Conservation (phyloP, 2,888 invertebrate genomes). For the Andricus curvator region DNA sequence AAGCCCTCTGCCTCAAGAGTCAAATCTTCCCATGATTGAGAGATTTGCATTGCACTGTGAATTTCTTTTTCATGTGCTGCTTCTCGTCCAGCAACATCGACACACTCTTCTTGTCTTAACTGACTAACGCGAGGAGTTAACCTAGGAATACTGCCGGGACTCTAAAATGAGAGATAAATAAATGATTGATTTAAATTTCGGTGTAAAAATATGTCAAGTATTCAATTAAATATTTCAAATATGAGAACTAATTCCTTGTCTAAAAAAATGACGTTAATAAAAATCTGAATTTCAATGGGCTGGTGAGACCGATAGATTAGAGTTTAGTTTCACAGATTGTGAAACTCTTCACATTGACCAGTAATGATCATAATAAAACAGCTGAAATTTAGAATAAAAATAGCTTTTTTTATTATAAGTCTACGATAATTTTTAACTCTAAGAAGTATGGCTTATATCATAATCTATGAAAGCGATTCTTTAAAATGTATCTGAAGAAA, state of each 20-base stretch:
- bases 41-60: slow-evolving; percentile 95
- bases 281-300: too few relatives aligned
- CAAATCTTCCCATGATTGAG: slow-evolving; percentile 96
- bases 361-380: too few relatives aligned
- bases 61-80: slow-evolving; percentile 95
- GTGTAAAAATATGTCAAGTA: too few relatives aligned
- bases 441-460: too few relatives aligned
- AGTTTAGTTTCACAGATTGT: too few relatives aligned
- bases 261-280: too few relatives aligned
- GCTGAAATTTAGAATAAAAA: neutral
- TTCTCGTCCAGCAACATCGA: slow-evolving; percentile 91
- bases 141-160: slow-evolving; percentile 81
- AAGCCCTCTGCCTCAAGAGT: slow-evolving; percentile 84
- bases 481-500: slow-evolving; percentile 13
- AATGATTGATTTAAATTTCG: neutral
- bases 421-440: too few relatives aligned
- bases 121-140: slow-evolving; percentile 92
- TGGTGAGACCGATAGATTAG: too few relatives aligned
- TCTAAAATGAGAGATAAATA: slow-evolving; percentile 67
- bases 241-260: too few relatives aligned
- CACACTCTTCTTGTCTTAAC: slow-evolving; percentile 92
- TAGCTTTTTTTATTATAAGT: too few relatives aligned
- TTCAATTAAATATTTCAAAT: too few relatives aligned
- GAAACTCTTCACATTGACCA: too few relatives aligned
- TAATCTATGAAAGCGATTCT: neutral